phyloP scores from a whole-genome alignment of 2,113 vertebrate species.

The Bombycilla garrulus region DNA sequence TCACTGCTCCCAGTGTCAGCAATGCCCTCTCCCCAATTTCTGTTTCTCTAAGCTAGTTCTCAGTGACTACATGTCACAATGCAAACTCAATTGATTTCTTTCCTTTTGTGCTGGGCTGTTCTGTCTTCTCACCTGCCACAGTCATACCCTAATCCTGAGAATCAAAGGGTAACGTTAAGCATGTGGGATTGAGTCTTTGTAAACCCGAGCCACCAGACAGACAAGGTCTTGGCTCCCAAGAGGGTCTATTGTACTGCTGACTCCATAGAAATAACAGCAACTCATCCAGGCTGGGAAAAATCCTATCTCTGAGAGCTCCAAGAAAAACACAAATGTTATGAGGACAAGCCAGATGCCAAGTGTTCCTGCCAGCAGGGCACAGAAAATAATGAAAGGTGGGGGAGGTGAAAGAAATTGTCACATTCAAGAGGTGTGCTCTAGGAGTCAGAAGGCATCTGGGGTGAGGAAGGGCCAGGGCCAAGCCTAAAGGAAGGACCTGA shows the following conservation, averaged over 20 bases:
- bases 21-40: neutral
- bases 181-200: neutral
- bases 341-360: neutral
- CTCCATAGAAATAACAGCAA: conserved; percentile 50
- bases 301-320: conserved; percentile 22
- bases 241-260: conserved; percentile 46
- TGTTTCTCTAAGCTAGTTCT: neutral
- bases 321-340: conserved; percentile 10
- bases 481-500: neutral
- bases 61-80: neutral
- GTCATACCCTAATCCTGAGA: neutral
- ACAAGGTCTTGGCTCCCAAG: conserved; percentile 25
- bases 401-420: neutral
- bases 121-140: conserved; percentile 35
- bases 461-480: neutral
- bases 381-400: neutral
- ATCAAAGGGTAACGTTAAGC: neutral
- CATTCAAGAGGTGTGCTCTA: neutral
- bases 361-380: conserved; percentile 22
- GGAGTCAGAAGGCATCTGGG: neutral
- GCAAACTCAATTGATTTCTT: neutral
- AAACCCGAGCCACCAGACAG: conserved; percentile 15
- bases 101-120: neutral
- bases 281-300: conserved; percentile 52
- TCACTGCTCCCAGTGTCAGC: neutral